A percentile compares a stretch with the other conserved stretches of the same genome.
Conservation (phyloP, 2,113 vertebrate species). For the Terrapene triunguis region DNA sequence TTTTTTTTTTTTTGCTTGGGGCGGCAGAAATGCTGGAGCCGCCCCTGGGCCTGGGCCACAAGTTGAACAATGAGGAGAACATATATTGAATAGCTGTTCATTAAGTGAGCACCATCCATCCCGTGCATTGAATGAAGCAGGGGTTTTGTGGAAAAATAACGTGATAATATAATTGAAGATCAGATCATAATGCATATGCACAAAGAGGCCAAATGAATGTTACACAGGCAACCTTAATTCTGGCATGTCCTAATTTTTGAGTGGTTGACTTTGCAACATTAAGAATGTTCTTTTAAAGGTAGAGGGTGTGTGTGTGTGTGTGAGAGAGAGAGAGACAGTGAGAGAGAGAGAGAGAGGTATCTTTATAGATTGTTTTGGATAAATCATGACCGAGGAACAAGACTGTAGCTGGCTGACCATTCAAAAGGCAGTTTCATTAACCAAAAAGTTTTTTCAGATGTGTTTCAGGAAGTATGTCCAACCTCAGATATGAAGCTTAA, state of each 20-base stretch:
- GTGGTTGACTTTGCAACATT: neutral
- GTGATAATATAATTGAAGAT: neutral
- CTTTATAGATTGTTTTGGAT: neutral
- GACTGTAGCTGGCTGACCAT: accelerated
- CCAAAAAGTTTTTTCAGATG: neutral
- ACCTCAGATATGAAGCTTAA: neutral
- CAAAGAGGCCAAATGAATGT: neutral
- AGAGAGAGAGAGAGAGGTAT: neutral
- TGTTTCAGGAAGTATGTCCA: neutral
- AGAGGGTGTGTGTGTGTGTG: neutral
- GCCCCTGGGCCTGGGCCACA: neutral
- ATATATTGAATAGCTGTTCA: neutral
- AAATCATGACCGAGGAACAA: neutral
- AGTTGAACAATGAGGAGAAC: neutral
- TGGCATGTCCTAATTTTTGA: neutral
- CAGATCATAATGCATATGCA: neutral
- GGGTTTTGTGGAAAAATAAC: neutral
- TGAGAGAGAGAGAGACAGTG: too few relatives aligned
- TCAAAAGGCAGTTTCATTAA: neutral
- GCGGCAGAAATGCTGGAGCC: too few relatives aligned
- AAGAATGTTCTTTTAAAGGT: neutral
- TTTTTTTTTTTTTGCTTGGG: too few relatives aligned
- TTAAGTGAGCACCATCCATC: neutral
- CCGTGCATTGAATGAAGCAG: neutral
- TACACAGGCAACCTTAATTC: neutral